Conservation (phyloP, 2,797 vertebrate species). For the Cryptoprocta ferox region DNA sequence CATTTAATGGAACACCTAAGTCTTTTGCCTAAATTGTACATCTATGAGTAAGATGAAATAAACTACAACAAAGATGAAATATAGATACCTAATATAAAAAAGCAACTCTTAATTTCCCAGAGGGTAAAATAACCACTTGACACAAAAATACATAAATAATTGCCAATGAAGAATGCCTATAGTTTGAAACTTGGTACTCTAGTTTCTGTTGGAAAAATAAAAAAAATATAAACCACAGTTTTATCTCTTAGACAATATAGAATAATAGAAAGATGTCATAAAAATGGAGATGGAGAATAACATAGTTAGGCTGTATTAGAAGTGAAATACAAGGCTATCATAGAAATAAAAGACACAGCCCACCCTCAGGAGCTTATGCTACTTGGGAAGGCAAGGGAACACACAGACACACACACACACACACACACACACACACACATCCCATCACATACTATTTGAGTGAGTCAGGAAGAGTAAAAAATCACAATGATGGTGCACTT, state of each 20-base stretch:
- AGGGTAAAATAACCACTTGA: background rate
- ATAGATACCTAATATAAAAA: background rate
- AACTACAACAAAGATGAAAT: background rate
- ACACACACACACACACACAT: background rate
- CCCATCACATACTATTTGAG: background rate
- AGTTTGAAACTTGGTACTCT: background rate
- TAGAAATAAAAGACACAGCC: background rate
- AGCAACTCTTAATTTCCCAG: background rate
- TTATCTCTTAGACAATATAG: background rate
- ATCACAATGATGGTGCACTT: background rate
- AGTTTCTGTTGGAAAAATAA: background rate
- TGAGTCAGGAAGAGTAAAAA: background rate
- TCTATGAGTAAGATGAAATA: background rate
- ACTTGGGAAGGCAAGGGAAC: background rate
- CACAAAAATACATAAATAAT: background rate
- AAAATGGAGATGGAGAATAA: background rate
- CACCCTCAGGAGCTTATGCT: background rate
- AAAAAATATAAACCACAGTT: background rate
- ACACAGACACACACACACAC: too few species aligned
- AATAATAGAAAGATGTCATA: background rate
- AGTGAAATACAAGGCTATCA: background rate
- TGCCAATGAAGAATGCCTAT: background rate
- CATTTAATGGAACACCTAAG: background rate
- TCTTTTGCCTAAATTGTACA: background rate
- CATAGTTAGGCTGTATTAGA: background rate